Conservation (phyloP, 2,113 vertebrate genomes). For the Piaya cayana region DNA sequence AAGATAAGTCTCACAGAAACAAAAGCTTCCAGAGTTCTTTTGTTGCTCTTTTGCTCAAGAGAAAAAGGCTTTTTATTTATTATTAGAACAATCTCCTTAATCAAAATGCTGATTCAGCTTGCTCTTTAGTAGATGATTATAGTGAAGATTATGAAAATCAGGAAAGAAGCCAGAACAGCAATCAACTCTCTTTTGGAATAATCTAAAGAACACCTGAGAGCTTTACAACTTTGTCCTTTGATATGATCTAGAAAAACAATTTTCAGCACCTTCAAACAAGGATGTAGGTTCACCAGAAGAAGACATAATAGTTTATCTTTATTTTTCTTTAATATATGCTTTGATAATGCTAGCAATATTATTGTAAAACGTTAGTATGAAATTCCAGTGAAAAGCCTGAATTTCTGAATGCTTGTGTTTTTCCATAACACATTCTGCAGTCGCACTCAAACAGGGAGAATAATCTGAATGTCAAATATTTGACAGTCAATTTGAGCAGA, state of each 20-base stretch:
- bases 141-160: slow-evolving; percentile 43
- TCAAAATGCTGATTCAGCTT: slow-evolving; percentile 46
- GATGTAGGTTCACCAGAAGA: not conserved
- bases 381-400: not conserved
- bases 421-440: not conserved
- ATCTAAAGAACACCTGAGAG: not conserved
- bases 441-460: not conserved
- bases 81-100: slow-evolving; percentile 59
- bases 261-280: not conserved
- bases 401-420: not conserved
- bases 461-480: slow-evolving; percentile 33
- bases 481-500: slow-evolving; percentile 13
- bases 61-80: slow-evolving; percentile 39
- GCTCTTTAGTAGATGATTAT: slow-evolving; percentile 19
- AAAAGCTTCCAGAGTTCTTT: not conserved
- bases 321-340: not conserved
- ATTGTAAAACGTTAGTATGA: not conserved
- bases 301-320: not conserved
- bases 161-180: slow-evolving; percentile 33
- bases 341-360: not conserved
- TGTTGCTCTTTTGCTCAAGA: slow-evolving; percentile 14
- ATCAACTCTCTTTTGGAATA: not conserved
- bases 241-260: not conserved
- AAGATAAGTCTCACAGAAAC: not conserved
- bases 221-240: slow-evolving; percentile 7